Evolutionary conservation across 2,888 invertebrate species (phyloP).

Genomic region (Nycteola revayana): DNA sequence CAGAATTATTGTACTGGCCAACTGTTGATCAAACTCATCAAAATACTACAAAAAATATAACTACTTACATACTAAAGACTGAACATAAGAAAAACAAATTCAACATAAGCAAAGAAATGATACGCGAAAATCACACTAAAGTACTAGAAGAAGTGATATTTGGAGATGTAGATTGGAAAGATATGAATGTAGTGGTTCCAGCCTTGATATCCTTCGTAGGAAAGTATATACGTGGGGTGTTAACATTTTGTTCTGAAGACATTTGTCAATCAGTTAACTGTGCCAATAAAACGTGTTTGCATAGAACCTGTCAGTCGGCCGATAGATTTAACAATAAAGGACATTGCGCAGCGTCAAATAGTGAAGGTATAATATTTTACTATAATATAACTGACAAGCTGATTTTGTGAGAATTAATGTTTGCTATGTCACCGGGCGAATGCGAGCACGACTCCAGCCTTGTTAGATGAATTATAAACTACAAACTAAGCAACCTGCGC

Average conservation of each 20-base stretch:
- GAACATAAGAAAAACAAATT: constrained; percentile 60
- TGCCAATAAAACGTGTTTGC: constrained; percentile 54
- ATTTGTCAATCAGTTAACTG: constrained; percentile 73
- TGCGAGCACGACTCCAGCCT: no score
- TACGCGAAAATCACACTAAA: constrained; percentile 52
- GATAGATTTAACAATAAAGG: constrained; percentile 63
- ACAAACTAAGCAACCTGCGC: no score
- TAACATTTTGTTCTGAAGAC: constrained; percentile 66
- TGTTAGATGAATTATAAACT: no score
- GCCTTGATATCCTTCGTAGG: constrained; percentile 69
- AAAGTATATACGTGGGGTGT: constrained; percentile 65
- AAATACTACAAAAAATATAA: constrained; percentile 49
- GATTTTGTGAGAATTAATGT: no score
- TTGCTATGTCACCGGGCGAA: no score
- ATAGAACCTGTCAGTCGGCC: constrained; percentile 58
- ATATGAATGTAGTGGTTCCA: constrained; percentile 62
- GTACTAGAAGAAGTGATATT: constrained; percentile 66
- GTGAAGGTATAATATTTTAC: constrained; percentile 62
- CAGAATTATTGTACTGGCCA: constrained; percentile 68
- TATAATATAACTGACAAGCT: no score
- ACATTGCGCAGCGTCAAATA: constrained; percentile 61
- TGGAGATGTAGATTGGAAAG: constrained; percentile 67
- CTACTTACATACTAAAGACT: constrained; percentile 55
- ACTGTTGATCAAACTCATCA: constrained; percentile 25
- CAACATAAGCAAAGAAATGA: constrained; percentile 54